Percentiles rank a stretch among this genome's conserved stretches.
Evolutionary conservation across 2,888 invertebrate genomes (phyloP).

Genomic region (Agrypnus murinus): DNA sequence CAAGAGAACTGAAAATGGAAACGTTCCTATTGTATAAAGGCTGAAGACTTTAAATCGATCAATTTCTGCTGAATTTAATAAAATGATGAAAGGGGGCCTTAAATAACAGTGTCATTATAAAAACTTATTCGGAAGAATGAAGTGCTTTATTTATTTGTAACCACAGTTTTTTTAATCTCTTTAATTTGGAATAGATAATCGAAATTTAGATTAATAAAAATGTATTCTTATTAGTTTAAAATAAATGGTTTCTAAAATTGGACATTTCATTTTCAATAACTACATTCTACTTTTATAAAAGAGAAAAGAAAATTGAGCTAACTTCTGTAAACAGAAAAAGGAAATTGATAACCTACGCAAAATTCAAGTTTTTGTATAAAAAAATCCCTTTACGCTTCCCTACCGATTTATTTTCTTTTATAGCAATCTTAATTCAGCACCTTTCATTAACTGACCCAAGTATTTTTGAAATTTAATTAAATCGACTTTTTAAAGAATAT

Average conservation of each 20-base stretch:
- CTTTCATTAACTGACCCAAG: neutral
- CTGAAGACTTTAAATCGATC: slow-evolving; percentile 3
- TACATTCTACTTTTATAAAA: too few relatives aligned
- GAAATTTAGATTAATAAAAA: slow-evolving; percentile 14
- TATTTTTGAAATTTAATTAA: too few relatives aligned
- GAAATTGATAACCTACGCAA: slow-evolving; percentile 30
- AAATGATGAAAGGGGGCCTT: neutral
- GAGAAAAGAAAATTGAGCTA: too few relatives aligned
- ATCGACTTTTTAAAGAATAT: too few relatives aligned
- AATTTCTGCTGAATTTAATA: slow-evolving; percentile 6
- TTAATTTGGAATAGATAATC: slow-evolving; percentile 3
- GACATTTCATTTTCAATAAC: too few relatives aligned
- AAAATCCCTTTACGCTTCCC: slow-evolving; percentile 11
- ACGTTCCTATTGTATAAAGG: neutral
- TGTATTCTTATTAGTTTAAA: too few relatives aligned
- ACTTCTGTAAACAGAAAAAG: slow-evolving; percentile 17
- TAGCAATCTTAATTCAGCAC: neutral
- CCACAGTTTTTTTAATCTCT: too few relatives aligned
- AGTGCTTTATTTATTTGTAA: too few relatives aligned
- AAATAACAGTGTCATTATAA: slow-evolving; percentile 7
- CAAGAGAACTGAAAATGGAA: slow-evolving; percentile 20
- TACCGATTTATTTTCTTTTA: slow-evolving; percentile 21
- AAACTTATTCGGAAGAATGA: neutral
- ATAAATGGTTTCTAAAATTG: too few relatives aligned
- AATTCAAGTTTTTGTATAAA: slow-evolving; percentile 26